Evolutionary conservation across 2,888 invertebrate species (phyloP), one percentile per base, ranked within the genome.

Genomic region (Doris montereyensis): DNA sequence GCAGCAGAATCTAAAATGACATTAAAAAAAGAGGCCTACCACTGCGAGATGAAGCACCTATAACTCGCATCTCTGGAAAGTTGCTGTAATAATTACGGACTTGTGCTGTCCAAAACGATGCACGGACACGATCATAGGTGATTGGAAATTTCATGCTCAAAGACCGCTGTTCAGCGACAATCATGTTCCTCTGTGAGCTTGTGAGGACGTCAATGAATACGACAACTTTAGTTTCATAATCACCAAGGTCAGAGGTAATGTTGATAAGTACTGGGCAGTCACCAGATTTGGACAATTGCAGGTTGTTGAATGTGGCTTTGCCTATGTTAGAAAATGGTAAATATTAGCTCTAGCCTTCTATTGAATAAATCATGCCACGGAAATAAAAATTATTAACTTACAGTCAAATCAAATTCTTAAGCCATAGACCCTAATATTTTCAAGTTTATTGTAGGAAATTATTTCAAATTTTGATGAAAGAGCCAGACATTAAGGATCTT

Each of bases 241-340:
- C 52, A 17, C 8, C 52, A 10, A 17, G 52, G 52, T 10, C 52
- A 10, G 52, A 41, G 8, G 5, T 41, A 17, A 41, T 41, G 52
- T 5, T 41, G 52, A 41, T 17, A 5, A 41, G 17, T 17, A 41
- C 5, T 17, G 52, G 52, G 17, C 52, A 41, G 17, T 5, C 17
- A 17, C 52, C 52, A 10, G 52, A 17, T 41, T 5, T 41, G 52
- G 5, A 5, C 52, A 41, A 17, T 41, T 77, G 71, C 3, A 83
- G 76, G 75, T 81, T 68, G 10, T 52, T 28, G 80, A 81, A 80
- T 8, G 76, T 28, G 1, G 81, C 83, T 2, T 35, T 62, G 30
- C 78, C 76, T 76, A 28, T n/a, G 10, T 10, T n/a, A 41, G 52
- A 41, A 24, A 34, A n/a, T 34, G 4, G 10, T 24, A 4, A 62